Percentiles rank a stretch among this genome's conserved stretches.
These are phyloP conservation scores for Peromyscus melanophrys DNA, from an alignment of 2,797 vertebrate species.

Conservation along the genomic window DNA sequence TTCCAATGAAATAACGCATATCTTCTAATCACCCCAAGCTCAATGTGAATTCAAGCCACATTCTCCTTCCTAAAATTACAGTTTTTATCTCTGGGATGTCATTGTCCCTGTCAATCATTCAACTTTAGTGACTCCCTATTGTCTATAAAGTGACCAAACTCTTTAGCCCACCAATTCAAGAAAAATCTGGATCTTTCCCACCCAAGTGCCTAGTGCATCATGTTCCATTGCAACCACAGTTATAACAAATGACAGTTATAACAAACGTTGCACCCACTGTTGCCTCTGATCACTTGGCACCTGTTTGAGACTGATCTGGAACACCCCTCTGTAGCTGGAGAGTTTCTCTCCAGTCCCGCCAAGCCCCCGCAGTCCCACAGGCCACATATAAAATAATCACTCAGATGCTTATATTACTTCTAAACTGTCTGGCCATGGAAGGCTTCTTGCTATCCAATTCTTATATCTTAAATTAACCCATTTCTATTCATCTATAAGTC, in stretches of 20 bases:
- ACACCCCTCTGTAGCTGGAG: not conserved
- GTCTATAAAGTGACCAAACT: not conserved
- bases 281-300: not conserved
- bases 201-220: not conserved
- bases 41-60: not conserved
- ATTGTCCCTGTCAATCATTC: not conserved
- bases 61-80: not conserved
- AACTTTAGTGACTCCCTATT: not conserved
- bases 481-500: too few species aligned
- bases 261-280: not conserved
- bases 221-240: not conserved
- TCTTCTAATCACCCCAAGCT: conserved; percentile 9
- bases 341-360: too few species aligned
- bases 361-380: too few species aligned
- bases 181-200: conserved; percentile 8
- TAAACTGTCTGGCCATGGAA: too few species aligned
- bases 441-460: too few species aligned
- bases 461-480: too few species aligned
- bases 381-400: too few species aligned
- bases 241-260: not conserved
- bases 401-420: too few species aligned
- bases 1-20: not conserved
- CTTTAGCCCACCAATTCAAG: conserved; percentile 13
- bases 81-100: not conserved
- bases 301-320: not conserved